Evolutionary conservation across 2,113 vertebrate species (phyloP).

Genomic region (Numida meleagris): DNA sequence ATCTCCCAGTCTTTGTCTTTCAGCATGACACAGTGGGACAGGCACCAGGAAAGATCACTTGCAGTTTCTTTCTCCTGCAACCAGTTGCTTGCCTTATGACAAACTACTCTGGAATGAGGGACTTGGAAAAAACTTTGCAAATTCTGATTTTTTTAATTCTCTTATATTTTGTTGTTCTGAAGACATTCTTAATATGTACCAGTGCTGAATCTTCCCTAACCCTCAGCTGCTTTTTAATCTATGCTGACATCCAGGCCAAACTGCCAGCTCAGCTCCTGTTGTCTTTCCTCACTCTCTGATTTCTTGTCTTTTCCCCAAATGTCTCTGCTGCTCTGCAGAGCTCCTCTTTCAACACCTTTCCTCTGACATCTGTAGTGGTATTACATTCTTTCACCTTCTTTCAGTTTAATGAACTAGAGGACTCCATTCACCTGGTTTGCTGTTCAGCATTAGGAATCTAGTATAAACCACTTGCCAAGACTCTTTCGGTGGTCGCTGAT

Average conservation of each 20-base stretch:
- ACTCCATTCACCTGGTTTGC: conserved; percentile 13
- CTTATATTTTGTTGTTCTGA: not conserved
- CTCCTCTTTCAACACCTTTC: not conserved
- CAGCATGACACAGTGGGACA: not conserved
- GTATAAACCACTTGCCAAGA: not conserved
- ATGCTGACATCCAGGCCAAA: not conserved
- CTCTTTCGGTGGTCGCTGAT: not conserved
- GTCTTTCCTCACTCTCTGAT: not conserved
- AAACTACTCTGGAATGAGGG: not conserved
- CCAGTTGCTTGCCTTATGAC: not conserved
- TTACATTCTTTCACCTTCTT: not conserved
- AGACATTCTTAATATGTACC: not conserved
- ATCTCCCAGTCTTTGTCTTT: not conserved
- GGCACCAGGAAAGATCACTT: not conserved
- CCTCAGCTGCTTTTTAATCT: not conserved
- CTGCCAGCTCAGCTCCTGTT: not conserved
- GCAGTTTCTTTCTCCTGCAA: not conserved
- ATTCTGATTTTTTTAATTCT: not conserved
- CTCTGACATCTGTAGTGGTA: not conserved
- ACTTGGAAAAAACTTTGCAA: not conserved
- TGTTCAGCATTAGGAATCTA: not conserved
- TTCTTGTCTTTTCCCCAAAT: not conserved
- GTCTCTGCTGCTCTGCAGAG: not conserved
- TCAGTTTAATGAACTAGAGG: conserved; percentile 4
- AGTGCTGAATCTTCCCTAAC: not conserved